Percentiles rank a stretch among this genome's conserved stretches.
Evolutionary conservation across 2,797 vertebrate genomes (phyloP).

Genomic region (Danio jaintianensis): DNA sequence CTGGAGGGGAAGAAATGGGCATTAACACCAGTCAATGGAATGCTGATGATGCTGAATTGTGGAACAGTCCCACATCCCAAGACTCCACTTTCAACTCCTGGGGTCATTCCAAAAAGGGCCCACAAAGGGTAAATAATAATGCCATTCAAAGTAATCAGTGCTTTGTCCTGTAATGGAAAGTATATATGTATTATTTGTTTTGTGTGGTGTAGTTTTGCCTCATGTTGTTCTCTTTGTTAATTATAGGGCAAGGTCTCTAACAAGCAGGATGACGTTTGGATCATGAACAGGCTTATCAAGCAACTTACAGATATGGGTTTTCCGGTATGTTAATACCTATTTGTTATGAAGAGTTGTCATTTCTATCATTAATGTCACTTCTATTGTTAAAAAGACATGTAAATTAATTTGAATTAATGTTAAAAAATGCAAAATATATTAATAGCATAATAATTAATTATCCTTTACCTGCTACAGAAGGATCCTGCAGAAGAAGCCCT

Average conservation of each 20-base stretch:
- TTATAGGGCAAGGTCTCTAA: constrained; percentile 87
- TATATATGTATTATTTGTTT: not conserved
- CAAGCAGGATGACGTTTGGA: constrained; percentile 96
- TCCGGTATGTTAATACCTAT: constrained; percentile 79
- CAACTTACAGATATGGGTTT: constrained; percentile 99
- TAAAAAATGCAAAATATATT: too few relatives aligned
- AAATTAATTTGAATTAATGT: not conserved
- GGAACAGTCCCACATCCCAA: constrained; percentile 93
- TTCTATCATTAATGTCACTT: too few relatives aligned
- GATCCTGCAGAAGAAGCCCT: constrained; percentile 99
- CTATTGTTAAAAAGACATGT: not conserved
- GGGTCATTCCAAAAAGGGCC: constrained; percentile 92
- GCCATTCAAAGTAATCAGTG: not conserved
- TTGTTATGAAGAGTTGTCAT: not conserved
- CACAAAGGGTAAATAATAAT: constrained; percentile 84
- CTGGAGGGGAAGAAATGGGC: constrained; percentile 88
- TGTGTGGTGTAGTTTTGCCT: not conserved
- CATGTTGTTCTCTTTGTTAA: constrained; percentile 28
- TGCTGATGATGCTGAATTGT: constrained; percentile 93
- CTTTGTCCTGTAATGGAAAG: not conserved
- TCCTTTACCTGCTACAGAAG: constrained; percentile 80
- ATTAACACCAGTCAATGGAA: constrained; percentile 91
- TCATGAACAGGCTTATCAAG: constrained; percentile 96
- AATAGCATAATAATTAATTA: not conserved
- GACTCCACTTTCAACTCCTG: constrained; percentile 95